A percentile compares a stretch with the other conserved stretches of the same genome.
Evolutionary conservation across 2,113 vertebrate genomes (phyloP).

Genomic region (Oreochromis spilurus): DNA sequence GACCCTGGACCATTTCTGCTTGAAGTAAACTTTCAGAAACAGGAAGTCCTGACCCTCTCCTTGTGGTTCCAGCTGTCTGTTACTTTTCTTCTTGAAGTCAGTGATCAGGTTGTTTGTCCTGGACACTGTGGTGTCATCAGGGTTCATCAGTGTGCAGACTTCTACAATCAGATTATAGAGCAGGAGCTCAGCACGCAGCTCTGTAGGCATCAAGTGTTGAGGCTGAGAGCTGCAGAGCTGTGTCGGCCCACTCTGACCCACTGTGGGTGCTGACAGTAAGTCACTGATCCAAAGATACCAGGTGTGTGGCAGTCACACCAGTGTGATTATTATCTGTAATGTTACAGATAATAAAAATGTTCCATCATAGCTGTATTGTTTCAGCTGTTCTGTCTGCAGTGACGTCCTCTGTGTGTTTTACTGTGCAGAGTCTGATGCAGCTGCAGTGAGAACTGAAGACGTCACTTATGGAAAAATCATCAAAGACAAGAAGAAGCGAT

Average conservation of each 20-base stretch:
- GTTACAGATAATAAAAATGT: too few species aligned
- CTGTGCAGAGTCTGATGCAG: neutral
- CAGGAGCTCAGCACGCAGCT: neutral
- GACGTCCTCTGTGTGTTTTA: neutral
- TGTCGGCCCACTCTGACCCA: rapidly evolving
- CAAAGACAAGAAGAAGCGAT: neutral
- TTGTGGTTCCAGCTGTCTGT: neutral
- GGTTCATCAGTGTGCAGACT: too few species aligned
- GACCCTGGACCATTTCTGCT: rapidly evolving
- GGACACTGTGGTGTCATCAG: neutral
- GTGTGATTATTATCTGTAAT: too few species aligned
- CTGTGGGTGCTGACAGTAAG: neutral
- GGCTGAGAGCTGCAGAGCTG: neutral
- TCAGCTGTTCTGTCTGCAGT: neutral
- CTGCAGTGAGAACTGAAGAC: neutral
- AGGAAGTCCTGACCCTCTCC: neutral
- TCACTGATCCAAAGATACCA: neutral
- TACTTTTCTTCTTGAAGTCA: too few species aligned
- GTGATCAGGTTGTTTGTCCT: neutral
- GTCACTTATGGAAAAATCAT: neutral
- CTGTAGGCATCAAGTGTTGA: rapidly evolving
- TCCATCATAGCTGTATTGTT: too few species aligned
- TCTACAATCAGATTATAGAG: neutral
- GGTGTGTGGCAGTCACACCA: neutral
- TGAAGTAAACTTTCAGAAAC: rapidly evolving